phyloP scores from a whole-genome alignment of 2,797 vertebrate species.

The Amblyraja radiata region DNA sequence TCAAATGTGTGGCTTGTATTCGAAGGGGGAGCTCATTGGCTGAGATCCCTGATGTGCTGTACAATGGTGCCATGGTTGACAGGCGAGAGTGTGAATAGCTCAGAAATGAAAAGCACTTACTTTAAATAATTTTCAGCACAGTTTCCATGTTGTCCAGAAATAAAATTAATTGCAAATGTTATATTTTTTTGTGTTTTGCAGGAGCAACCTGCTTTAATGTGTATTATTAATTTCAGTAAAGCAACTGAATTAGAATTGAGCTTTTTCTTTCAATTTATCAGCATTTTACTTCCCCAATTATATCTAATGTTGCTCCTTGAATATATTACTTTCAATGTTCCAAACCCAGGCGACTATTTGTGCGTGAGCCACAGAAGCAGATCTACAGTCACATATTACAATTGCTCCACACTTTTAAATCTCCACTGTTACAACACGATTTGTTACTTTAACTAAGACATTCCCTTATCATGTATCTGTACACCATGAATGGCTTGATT shows the following conservation, averaged over 20 bases:
- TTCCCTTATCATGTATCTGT: too few relatives aligned
- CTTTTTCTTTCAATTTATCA: not conserved
- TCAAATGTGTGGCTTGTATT: slow-evolving; percentile 23
- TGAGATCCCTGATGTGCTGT: not conserved
- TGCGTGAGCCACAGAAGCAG: too few relatives aligned
- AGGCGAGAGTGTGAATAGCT: not conserved
- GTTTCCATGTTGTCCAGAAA: slow-evolving; percentile 7
- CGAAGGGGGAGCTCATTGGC: not conserved
- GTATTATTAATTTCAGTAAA: not conserved
- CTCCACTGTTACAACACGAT: too few relatives aligned
- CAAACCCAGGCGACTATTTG: too few relatives aligned
- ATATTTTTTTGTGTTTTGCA: not conserved
- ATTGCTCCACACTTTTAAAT: too few relatives aligned
- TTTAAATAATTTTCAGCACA: not conserved
- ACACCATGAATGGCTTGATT: too few relatives aligned
- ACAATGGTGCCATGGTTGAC: slow-evolving; percentile 26
- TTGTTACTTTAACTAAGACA: too few relatives aligned
- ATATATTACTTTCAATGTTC: not conserved
- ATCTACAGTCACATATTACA: too few relatives aligned
- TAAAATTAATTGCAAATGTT: slow-evolving; percentile 11
- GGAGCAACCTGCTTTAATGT: not conserved
- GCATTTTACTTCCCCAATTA: not conserved
- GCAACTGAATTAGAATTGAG: not conserved
- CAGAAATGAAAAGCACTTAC: slow-evolving; percentile 11
- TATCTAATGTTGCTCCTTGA: not conserved